Conservation (phyloP, 2,113 vertebrate species). For the Clupea harengus region DNA sequence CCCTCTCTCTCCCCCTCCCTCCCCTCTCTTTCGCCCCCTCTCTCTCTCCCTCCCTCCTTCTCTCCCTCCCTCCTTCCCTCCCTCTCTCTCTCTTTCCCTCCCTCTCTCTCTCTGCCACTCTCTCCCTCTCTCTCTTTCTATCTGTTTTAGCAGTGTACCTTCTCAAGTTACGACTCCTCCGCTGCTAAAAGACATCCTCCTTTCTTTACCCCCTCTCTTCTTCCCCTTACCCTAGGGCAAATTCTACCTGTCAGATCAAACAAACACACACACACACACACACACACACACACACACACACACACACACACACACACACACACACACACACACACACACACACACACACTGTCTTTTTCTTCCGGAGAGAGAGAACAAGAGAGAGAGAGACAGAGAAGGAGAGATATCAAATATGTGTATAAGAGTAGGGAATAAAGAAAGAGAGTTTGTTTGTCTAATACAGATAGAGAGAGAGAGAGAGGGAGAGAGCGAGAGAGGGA, state of each 20-base stretch:
- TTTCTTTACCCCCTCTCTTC: constrained; percentile 64
- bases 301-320: not conserved
- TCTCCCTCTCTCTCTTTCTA: constrained; percentile 55
- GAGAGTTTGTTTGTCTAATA: not conserved
- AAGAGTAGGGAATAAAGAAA: constrained; percentile 32
- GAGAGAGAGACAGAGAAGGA: not conserved
- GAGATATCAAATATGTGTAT: constrained; percentile 8
- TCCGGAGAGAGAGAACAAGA: constrained; percentile 14
- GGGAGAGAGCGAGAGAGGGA: constrained; percentile 12
- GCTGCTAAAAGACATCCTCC: constrained; percentile 67
- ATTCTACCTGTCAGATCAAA: constrained; percentile 77
- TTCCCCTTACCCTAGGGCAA: constrained; percentile 65
- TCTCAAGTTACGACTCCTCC: constrained; percentile 68
- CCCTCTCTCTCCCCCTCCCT: not conserved
- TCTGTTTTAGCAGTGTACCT: constrained; percentile 56
- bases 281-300: constrained; percentile 13
- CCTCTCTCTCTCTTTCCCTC: not conserved
- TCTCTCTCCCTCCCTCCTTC: not conserved
- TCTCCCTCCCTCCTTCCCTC: constrained; percentile 54
- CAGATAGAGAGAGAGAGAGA: not conserved
- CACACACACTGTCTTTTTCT: constrained; percentile 12
- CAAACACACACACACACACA: constrained; percentile 53
- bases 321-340: no score
- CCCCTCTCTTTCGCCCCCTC: not conserved
- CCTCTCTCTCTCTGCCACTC: constrained; percentile 31